Evolutionary conservation across 1,140 invertebrate genomes (phyloP).

Genomic region (Manduca sexta): DNA sequence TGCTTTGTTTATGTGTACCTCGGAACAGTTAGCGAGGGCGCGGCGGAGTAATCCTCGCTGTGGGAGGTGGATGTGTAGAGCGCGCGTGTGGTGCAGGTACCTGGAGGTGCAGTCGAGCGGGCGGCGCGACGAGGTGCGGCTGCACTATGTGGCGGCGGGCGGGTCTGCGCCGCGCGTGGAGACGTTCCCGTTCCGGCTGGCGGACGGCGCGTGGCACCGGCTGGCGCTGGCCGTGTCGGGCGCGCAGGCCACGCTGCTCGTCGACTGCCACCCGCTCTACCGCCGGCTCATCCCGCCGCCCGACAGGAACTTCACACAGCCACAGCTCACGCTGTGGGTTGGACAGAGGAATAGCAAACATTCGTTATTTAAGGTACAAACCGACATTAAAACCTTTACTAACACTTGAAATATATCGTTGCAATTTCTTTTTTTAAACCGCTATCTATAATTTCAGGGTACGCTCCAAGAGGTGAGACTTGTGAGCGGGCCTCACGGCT

Average conservation of each 20-base stretch:
- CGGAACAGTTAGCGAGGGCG: conserved; percentile 61
- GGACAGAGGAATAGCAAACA: conserved; percentile 90
- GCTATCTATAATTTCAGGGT: conserved; percentile 75
- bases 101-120: conserved; percentile 93
- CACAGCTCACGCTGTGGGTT: conserved; percentile 85
- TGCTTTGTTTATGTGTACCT: conserved; percentile 69
- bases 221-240: conserved; percentile 88
- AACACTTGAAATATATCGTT: neutral
- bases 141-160: conserved; percentile 80
- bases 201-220: conserved; percentile 90
- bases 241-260: conserved; percentile 85
- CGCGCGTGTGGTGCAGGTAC: conserved; percentile 76
- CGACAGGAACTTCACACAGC: conserved; percentile 82
- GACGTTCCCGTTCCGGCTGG: conserved; percentile 89
- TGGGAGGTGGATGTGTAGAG: conserved; percentile 25
- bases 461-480: conserved; percentile 90
- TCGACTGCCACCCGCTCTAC: conserved; percentile 91
- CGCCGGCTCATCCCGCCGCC: conserved; percentile 78
- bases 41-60: conserved; percentile 26
- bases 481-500: conserved; percentile 88
- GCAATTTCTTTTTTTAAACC: neutral
- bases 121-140: conserved; percentile 86
- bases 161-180: conserved; percentile 82
- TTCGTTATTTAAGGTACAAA: conserved; percentile 88
- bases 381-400: neutral